These are phyloP conservation scores for Magallana nippona DNA, from an alignment of 2,888 invertebrate genomes.

Conservation along the genomic window DNA sequence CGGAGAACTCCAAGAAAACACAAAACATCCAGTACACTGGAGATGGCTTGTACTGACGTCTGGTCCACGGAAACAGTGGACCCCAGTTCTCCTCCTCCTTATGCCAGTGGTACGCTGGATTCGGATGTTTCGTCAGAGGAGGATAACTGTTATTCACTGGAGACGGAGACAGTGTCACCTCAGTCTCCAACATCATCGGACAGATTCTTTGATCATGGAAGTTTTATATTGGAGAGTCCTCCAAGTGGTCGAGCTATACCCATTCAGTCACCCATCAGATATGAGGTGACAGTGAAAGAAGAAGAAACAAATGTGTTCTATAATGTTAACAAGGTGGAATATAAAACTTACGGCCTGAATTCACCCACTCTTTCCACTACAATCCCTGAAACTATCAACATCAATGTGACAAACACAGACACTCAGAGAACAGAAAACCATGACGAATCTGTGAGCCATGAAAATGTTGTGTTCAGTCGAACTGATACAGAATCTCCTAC, in stretches of 20 bases:
- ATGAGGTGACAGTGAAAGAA: conserved; percentile 69
- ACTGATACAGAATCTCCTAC: conserved; percentile 44
- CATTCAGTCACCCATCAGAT: conserved; percentile 57
- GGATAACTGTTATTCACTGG: conserved; percentile 60
- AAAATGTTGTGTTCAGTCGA: conserved; percentile 56
- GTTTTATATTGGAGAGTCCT: conserved; percentile 40
- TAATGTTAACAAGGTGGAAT: conserved; percentile 72
- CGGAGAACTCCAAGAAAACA: conserved; percentile 24
- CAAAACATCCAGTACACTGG: conserved; percentile 34
- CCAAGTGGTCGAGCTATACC: conserved; percentile 47
- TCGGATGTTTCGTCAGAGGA: conserved; percentile 46
- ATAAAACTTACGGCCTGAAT: conserved; percentile 64
- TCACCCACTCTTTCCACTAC: conserved; percentile 54
- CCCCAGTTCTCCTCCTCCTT: conserved; percentile 16
- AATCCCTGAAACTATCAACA: conserved; percentile 68
- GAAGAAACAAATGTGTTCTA: conserved; percentile 70
- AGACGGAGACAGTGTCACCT: conserved; percentile 61
- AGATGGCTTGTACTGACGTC: conserved; percentile 54
- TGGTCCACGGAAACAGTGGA: conserved; percentile 60
- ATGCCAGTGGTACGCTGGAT: conserved; percentile 18
- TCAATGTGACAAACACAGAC: conserved; percentile 65
- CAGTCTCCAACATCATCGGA: conserved; percentile 44
- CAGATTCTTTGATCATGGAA: conserved; percentile 47
- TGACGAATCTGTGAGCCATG: conserved; percentile 55
- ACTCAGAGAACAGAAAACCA: conserved; percentile 61